Base-by-base conservation (phyloP, 2,113 vertebrate genomes). In the Pholis gunnellus region DNA sequence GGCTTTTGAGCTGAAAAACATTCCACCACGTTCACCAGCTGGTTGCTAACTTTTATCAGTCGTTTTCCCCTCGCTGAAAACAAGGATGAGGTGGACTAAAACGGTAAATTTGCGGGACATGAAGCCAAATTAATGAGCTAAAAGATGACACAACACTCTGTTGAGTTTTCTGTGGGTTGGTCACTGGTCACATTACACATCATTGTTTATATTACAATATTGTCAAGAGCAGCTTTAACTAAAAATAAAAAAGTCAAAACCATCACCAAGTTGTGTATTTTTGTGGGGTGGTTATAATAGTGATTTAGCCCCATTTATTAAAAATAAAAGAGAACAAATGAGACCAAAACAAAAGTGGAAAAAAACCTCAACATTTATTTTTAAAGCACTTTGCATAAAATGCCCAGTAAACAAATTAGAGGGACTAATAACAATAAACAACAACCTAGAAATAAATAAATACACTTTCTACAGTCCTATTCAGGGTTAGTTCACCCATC, bases 391-490 rank as follows among this genome's bases (percentile, higher is more conserved):
- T 93, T 88, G 17, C 25, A 90, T 65, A 89, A 94, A 91, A 93
- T 91, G 86, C 76, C 75, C 73, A 93, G 86, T 90, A 91, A 94
- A 92, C 90, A 93, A 89, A 85, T 79, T 46, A 86, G 88, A 88
- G 87, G 67, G 68, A 91, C 85, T 93, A 93, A 77, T 40, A 40
- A 78, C 71, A 80, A 75, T 44, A 87, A 77, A 90, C 73, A 77
- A 90, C 73, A 83, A 11, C 7, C 92, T 93, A 95, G 52, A 93
- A 94, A 94, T 92, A 94, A 95, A 94, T 94, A 94, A 93, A 93
- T 92, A 91, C 81, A 90, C 54, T 34, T 61, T 91, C 90, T 94
- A 93, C 68, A 84, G 56, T 72, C 6, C 88, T 89, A 86, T 29
- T 78, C 36, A 34, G 29, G 71, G 88, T 95, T 92, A 94, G 89